phyloP scores from a whole-genome alignment of 2,888 invertebrate genomes.

The Tenthredo distinguenda region DNA sequence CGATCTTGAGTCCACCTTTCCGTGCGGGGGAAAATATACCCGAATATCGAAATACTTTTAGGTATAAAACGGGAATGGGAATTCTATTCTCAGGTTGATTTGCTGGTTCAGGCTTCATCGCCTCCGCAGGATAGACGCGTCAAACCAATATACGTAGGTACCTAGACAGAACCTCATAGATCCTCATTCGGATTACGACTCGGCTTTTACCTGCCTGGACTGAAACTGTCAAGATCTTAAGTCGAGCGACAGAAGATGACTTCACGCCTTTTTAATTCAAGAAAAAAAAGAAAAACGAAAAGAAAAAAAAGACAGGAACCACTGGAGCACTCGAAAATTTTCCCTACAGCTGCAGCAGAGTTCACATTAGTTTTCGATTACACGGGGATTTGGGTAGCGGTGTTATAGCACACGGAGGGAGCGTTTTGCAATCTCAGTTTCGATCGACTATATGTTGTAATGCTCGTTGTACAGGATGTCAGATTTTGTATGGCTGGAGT shows the following conservation, averaged over 20 bases:
- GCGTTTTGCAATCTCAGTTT: background rate
- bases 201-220: conserved; percentile 23
- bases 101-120: conserved; percentile 33
- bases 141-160: background rate
- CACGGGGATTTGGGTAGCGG: conserved; percentile 31
- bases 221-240: conserved; percentile 15
- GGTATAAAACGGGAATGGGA: background rate
- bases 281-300: background rate
- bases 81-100: conserved; percentile 27
- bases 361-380: conserved; percentile 25
- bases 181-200: conserved; percentile 14
- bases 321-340: background rate
- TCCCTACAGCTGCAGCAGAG: background rate
- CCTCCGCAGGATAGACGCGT: conserved; percentile 41
- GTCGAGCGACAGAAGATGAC: background rate
- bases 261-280: background rate
- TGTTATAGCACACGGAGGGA: background rate
- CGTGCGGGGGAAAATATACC: background rate
- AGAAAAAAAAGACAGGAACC: background rate
- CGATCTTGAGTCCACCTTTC: background rate
- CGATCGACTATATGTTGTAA: background rate
- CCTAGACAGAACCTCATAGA: background rate
- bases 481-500: background rate
- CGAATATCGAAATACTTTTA: background rate
- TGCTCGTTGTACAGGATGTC: background rate